Base-by-base conservation (phyloP, 2,797 vertebrate genomes). In the Chlorospingus flavigularis region DNA sequence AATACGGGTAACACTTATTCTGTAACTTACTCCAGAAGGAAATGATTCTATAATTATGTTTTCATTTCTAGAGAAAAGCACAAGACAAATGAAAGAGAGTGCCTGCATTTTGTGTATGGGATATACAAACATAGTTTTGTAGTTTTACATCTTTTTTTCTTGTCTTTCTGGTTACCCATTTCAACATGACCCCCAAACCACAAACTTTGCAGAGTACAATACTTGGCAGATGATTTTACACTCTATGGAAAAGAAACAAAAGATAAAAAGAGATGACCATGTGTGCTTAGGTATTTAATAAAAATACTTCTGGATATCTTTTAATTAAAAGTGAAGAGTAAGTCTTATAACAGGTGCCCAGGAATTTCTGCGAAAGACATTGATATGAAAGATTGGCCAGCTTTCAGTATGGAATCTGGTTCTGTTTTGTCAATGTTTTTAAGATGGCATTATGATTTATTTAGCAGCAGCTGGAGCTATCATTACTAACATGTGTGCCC, bases 391-490 rank as follows among this genome's bases (percentile, higher is more conserved):
- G 92, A 92, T 75, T 92, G 92, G 72, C 76, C 58, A 78, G 75
- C 84, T 87, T 95, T 95, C 91, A 80, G 16, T 91, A 91, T 40
- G 73, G 91, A 94, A 97, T 97, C 94, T 95, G 95, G 61, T 93
- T 95, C 85, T 72, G 50, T 95, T 96, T 97, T 96, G 83, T 95
- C 88, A 62, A 70, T 92, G 93, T 94, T 96, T 96, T 91, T 86
- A 81, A 94, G 85, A 91, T 91, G 92, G 89, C 94, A 95, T 96
- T 93, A 84, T 97, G 95, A 97, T 97, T 94, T 96, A 95, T 96
- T 92, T 91, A 91, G 72, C 92, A 95, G 85, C 94, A 96, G 96
- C 91, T 96, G 94, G 85, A 86, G 75, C 72, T 89, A 94, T 75
- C 89, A 94, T 96, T 97, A 68, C 89, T 92, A 94, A 92, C 92